Conservation (phyloP, 2,888 invertebrate genomes). For the Agrotis exclamationis region DNA sequence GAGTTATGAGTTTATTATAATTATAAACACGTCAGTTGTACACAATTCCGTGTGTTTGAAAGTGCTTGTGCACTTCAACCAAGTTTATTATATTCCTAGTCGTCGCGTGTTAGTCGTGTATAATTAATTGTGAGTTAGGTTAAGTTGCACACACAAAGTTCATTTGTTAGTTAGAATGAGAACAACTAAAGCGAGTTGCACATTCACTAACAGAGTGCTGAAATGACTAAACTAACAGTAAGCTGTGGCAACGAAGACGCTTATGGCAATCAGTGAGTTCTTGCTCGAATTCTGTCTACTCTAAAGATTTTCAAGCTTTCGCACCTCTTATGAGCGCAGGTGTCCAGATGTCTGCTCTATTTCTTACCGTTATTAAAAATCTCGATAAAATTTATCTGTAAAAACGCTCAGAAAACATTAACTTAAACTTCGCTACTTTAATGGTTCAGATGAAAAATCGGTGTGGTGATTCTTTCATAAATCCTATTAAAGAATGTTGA, state of each 20-base stretch:
- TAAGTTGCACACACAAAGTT: constrained; percentile 52
- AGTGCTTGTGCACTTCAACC: constrained; percentile 52
- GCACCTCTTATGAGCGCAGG: constrained; percentile 43
- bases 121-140: constrained; percentile 61
- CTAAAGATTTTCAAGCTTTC: constrained; percentile 46
- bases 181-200: constrained; percentile 42
- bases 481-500: constrained; percentile 48
- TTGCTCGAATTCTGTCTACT: constrained; percentile 18
- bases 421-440: constrained; percentile 30
- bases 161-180: constrained; percentile 54
- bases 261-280: constrained; percentile 48
- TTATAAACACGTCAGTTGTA: constrained; percentile 32
- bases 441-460: constrained; percentile 32
- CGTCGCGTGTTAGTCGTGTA: constrained; percentile 47
- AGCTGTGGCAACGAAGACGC: constrained; percentile 17
- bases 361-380: constrained; percentile 57
- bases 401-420: constrained; percentile 26
- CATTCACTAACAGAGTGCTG: constrained; percentile 26
- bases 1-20: background rate
- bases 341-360: constrained; percentile 45
- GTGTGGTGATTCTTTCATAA: constrained; percentile 27
- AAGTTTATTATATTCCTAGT: constrained; percentile 57
- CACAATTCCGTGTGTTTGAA: constrained; percentile 30
- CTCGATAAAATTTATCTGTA: constrained; percentile 21
- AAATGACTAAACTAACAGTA: constrained; percentile 31